These are phyloP conservation scores for Epinephelus moara DNA, from an alignment of 2,113 vertebrate genomes.

Conservation along the genomic window DNA sequence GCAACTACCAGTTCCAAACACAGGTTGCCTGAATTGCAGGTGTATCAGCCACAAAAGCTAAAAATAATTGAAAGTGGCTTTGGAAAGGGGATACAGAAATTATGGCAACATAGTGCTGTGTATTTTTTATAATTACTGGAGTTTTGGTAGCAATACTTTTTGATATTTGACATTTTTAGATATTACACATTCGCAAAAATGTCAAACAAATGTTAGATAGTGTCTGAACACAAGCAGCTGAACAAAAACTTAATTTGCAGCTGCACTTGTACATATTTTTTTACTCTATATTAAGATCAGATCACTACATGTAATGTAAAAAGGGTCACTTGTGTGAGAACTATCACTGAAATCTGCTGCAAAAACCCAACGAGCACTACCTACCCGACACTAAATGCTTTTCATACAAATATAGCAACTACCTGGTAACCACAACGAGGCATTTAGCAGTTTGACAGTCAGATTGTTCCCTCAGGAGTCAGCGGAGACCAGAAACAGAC, in stretches of 20 bases:
- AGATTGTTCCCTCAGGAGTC: conserved; percentile 30
- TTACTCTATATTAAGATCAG: neutral
- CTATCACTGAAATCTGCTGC: neutral
- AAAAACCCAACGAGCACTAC: neutral
- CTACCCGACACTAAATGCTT: conserved; percentile 22
- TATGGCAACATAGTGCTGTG: neutral
- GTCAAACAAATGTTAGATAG: neutral
- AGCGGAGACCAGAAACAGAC: conserved; percentile 30
- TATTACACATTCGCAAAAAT: neutral
- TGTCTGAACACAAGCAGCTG: neutral
- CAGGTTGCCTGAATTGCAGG: neutral
- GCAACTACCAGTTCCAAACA: neutral
- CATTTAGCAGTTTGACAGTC: conserved; percentile 33
- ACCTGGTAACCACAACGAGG: conserved; percentile 15
- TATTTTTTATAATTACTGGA: neutral
- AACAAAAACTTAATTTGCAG: neutral
- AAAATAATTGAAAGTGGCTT: neutral
- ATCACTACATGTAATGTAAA: neutral
- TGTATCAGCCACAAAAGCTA: neutral
- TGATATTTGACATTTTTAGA: too few species aligned
- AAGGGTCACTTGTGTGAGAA: too few species aligned
- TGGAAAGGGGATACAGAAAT: neutral
- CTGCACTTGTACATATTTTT: neutral
- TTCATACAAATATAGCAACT: conserved; percentile 29
- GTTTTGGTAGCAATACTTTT: too few species aligned